Evolutionary conservation across 2,113 vertebrate genomes (phyloP), one percentile per base, ranked within the genome.

Genomic region (Bufo gargarizans): DNA sequence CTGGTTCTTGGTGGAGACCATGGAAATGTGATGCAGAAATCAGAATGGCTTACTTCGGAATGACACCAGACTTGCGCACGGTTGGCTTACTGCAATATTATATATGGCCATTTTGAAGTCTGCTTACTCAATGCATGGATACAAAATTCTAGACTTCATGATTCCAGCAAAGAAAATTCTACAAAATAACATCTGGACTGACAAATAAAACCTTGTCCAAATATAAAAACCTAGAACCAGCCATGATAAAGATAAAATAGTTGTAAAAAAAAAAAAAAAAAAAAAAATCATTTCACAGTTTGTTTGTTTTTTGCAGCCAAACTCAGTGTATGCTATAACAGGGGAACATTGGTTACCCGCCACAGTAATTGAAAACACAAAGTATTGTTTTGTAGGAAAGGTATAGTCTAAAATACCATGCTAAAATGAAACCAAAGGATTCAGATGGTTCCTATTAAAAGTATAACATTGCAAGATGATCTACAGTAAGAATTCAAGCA

Each of bases 401-500:
- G 47, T 84, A 77, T 47, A 47, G 63, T 81, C 65, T 84, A 78
- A 74, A 89, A 89, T 69, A 89, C 71, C 58, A 78, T 22, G 59
- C 45, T 76, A 84, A 84, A 77, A 84, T 50, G 11, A 86, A 84
- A 50, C 61, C 58, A 1, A 22, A 77, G 50, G 19, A 13, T 58
- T 87, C n/a, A 22, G 86, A 74, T 67, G 59, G n/a, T 50, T 76
- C 9, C 56, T 77, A 77, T 20, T 77, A 89, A 89, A 84, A 77
- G 56, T 63, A 77, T 63, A 82, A 77, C 71, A 78, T 89, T 89
- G 87, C 72, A 78, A 84, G n/a, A 88, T 50, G 45, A 63, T 78
- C 72, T 43, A 88, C 72, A 89, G 81, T 72, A 84, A 63, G 87
- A 78, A 84, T 89, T 89, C 87, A 89, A 89, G 87, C 82, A 89